Base-by-base conservation (phyloP, 1,140 invertebrate species). In the Anastrepha ludens region DNA sequence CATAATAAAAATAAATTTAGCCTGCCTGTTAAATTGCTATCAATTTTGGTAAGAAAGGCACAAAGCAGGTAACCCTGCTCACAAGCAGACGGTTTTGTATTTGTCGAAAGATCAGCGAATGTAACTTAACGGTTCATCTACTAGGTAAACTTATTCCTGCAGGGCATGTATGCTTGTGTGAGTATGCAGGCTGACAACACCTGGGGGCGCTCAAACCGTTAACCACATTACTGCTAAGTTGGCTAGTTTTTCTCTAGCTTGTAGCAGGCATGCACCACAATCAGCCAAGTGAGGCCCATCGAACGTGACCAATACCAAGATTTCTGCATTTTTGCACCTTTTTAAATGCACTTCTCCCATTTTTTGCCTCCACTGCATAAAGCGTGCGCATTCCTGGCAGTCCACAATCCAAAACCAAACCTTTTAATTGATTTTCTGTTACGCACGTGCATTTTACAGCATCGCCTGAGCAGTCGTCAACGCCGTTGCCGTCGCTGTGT, bases 351-450 rank as follows among this genome's bases (percentile, higher is more conserved):
- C 44, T 74, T 74, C 47, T 47, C 44, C 17, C 41, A 13, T n/a
- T 62, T 0, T 50, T 50, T 78, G 47, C 47, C 47, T 20, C 13
- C 47, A 81, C 44, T 47, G n/a, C n/a, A 55, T 29, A 58, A 81
- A 81, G 74, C 74, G 74, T 81, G 74, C 74, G 47, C 74, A 81
- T 81, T 81, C 74, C 47, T 9, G 8, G 11, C 44, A 8, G 5
- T 11, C n/a, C 60, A 81, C 15, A 29, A 67, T 29, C 6, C 1
- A 67, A 67, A 67, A 39, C 74, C n/a, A 74, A 74, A n/a, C 17
- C 58, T 62, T 86, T 86, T 86, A 86, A 86, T 86, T 86, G 85
- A 86, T 86, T 86, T 81, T 58, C 47, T 55, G 85, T 86, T 86
- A 60, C 85, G 60, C 85, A 86, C 85, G 59, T 86, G 55, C 55